Conservation (phyloP, 2,113 vertebrate species). For the Esox niger region DNA sequence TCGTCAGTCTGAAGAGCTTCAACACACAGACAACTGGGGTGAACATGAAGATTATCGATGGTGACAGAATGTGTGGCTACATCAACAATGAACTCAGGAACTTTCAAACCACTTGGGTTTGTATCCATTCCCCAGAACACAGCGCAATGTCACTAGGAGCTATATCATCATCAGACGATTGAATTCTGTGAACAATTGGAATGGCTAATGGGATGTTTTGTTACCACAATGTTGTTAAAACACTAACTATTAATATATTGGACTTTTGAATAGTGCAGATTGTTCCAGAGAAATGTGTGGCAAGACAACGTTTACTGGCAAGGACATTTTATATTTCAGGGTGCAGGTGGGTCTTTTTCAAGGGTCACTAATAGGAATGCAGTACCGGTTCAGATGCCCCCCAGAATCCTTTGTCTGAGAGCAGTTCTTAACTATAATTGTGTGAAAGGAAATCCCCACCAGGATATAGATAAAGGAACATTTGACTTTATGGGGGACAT, state of each 20-base stretch:
- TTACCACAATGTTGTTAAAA: too few relatives aligned
- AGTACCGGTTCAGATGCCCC: background rate
- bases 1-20: background rate
- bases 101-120: background rate
- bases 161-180: background rate
- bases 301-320: too few relatives aligned
- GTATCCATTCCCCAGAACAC: background rate
- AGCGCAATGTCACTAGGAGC: background rate
- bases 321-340: background rate
- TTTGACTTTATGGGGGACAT: too few relatives aligned
- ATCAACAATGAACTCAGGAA: background rate
- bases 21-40: background rate
- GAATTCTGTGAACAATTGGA: background rate
- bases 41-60: background rate
- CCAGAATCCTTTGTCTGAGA: background rate
- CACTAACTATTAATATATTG: background rate
- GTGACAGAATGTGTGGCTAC: background rate
- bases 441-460: too few relatives aligned
- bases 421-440: too few relatives aligned
- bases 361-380: background rate
- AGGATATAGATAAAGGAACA: too few relatives aligned
- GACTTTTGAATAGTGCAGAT: too few relatives aligned
- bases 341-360: background rate
- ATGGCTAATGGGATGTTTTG: too few relatives aligned
- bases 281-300: too few relatives aligned